Evolutionary conservation across 2,888 invertebrate species (phyloP).

Genomic region (Cecidostiba fungosa): DNA sequence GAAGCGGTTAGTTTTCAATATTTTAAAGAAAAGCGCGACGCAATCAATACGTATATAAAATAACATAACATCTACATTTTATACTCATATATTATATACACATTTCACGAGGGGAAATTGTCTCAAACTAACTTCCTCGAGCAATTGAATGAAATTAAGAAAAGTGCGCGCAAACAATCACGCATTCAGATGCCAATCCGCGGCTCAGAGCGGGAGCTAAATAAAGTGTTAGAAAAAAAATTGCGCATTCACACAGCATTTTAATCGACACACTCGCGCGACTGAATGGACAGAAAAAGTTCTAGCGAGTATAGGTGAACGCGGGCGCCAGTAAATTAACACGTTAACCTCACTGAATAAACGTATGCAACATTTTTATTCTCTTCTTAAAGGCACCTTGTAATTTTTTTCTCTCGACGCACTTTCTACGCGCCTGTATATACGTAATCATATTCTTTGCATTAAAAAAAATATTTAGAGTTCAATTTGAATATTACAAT

Average conservation of each 20-base stretch:
- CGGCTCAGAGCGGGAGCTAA: background rate
- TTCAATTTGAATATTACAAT: background rate
- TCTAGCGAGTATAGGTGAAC: slow-evolving; percentile 43
- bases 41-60: background rate
- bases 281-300: slow-evolving; percentile 34
- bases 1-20: background rate
- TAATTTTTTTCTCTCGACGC: background rate
- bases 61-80: slow-evolving; percentile 19
- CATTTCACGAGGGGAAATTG: slow-evolving; percentile 19
- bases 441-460: no score
- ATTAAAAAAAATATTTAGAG: no score
- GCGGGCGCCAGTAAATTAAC: slow-evolving; percentile 50
- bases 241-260: slow-evolving; percentile 34
- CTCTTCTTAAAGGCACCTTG: background rate
- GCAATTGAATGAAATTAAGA: slow-evolving; percentile 32
- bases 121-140: background rate
- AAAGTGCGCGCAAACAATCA: slow-evolving; percentile 43
- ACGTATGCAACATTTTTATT: slow-evolving; percentile 4
- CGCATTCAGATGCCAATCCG: slow-evolving; percentile 54
- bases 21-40: background rate
- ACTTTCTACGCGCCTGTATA: no score
- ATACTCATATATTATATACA: slow-evolving; percentile 15
- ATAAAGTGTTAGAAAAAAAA: slow-evolving; percentile 53
- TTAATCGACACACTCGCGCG: slow-evolving; percentile 23
- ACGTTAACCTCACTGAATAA: slow-evolving; percentile 45